Percentiles rank a stretch among this genome's conserved stretches.
Evolutionary conservation across 92 coral and sea anemone genomes (phyloP).

Genomic region (Palythoa caribaeorum): DNA sequence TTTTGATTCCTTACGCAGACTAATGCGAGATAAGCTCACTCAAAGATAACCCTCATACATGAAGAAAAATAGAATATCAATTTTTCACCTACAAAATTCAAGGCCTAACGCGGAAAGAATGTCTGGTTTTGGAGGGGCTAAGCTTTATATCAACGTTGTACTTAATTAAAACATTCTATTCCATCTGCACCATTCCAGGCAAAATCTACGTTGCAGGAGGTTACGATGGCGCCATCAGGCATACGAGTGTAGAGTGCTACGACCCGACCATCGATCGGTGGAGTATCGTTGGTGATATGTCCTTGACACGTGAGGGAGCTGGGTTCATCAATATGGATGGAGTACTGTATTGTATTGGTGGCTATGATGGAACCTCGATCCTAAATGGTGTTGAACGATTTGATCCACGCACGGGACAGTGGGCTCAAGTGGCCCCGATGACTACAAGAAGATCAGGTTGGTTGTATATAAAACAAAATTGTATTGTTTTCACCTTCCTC

Average conservation of each 20-base stretch:
- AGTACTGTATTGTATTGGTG: conserved; percentile 91
- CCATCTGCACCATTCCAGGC: conserved; percentile 52
- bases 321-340: conserved; percentile 95
- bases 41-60: too few relatives aligned
- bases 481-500: too few relatives aligned
- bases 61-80: too few relatives aligned
- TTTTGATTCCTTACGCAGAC: too few relatives aligned
- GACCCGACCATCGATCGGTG: conserved; percentile 97
- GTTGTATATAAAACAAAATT: neutral
- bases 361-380: conserved; percentile 91
- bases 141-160: too few relatives aligned
- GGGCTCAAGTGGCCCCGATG: conserved; percentile 96
- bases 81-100: too few relatives aligned
- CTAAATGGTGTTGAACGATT: conserved; percentile 90
- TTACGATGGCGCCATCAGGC: conserved; percentile 97
- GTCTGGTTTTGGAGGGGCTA: too few relatives aligned
- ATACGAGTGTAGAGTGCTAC: conserved; percentile 94
- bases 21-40: neutral
- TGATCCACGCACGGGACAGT: conserved; percentile 93
- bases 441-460: conserved; percentile 92
- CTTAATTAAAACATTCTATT: neutral
- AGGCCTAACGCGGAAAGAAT: too few relatives aligned
- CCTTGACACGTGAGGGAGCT: conserved; percentile 93
- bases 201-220: conserved; percentile 99
- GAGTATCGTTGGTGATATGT: conserved; percentile 89